A percentile compares a stretch with the other conserved stretches of the same genome.
phyloP scores from a whole-genome alignment of 2,797 vertebrate species.

The Psittacula echo region DNA sequence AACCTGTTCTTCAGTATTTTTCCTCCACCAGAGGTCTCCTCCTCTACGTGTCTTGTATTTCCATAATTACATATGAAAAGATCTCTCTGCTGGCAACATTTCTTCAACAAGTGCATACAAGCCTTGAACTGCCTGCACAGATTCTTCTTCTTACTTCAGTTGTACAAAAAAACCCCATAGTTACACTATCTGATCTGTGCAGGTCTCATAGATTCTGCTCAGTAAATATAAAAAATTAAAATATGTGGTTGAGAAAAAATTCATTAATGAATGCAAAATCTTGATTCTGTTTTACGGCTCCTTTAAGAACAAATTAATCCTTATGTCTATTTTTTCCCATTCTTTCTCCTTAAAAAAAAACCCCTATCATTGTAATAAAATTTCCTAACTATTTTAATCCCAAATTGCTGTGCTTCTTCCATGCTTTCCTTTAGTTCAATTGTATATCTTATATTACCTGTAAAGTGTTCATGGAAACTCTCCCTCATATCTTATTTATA shows the following conservation, averaged over 20 bases:
- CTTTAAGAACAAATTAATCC: not conserved
- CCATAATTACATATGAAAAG: not conserved
- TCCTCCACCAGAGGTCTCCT: slow-evolving; percentile 21
- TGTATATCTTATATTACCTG: not conserved
- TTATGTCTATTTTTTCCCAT: not conserved
- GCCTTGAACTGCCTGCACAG: not conserved
- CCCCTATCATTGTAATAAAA: not conserved
- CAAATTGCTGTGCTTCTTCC: not conserved
- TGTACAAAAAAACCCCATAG: not conserved
- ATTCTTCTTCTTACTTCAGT: not conserved
- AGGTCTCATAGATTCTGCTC: not conserved
- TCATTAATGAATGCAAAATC: not conserved
- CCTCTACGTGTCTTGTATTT: not conserved
- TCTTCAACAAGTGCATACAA: not conserved
- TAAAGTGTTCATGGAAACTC: not conserved
- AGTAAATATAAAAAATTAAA: not conserved
- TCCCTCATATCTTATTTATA: not conserved
- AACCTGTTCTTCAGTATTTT: not conserved
- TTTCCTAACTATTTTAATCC: not conserved
- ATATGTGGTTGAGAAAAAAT: not conserved
- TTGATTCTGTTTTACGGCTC: not conserved
- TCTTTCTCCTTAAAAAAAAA: not conserved
- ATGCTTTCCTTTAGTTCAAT: not conserved
- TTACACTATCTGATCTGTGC: not conserved
- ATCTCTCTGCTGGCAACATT: not conserved